These are phyloP conservation scores for Phymastichus coffea DNA, from an alignment of 1,140 invertebrate genomes.

Conservation along the genomic window DNA sequence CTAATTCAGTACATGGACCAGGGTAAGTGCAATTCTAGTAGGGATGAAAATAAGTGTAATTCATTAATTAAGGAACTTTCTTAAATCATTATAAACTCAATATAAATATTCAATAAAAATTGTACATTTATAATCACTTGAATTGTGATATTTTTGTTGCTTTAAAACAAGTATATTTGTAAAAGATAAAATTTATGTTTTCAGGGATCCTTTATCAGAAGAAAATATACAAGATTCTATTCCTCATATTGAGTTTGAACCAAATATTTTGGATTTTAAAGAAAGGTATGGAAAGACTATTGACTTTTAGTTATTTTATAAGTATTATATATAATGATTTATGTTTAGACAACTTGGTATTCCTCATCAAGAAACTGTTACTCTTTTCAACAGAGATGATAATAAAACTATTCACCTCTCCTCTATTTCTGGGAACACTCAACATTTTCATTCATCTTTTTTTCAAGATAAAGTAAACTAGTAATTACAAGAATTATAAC, in stretches of 20 bases:
- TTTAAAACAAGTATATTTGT: too few relatives aligned
- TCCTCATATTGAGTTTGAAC: slow-evolving; percentile 48
- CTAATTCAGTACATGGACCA: slow-evolving; percentile 41
- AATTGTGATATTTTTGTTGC: too few relatives aligned
- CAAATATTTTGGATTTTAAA: slow-evolving; percentile 51
- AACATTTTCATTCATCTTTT: slow-evolving; percentile 90
- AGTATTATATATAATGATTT: not conserved
- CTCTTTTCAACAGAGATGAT: slow-evolving; percentile 75
- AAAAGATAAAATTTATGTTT: slow-evolving; percentile 25
- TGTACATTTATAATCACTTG: too few relatives aligned
- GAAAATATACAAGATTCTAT: slow-evolving; percentile 44
- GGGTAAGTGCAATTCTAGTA: slow-evolving; percentile 43
- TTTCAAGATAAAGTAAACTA: slow-evolving; percentile 80
- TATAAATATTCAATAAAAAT: too few relatives aligned
- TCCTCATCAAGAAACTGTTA: slow-evolving; percentile 77
- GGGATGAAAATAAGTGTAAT: slow-evolving; percentile 29
- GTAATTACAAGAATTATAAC: too few relatives aligned
- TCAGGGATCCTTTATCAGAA: slow-evolving; percentile 41
- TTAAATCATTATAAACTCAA: too few relatives aligned
- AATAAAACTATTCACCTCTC: slow-evolving; percentile 78
- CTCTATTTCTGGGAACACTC: slow-evolving; percentile 84
- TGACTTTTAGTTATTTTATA: too few relatives aligned
- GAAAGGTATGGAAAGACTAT: slow-evolving; percentile 40
- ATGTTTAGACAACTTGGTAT: slow-evolving; percentile 75
- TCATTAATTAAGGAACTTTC: not conserved